phyloP scores from a whole-genome alignment of 2,113 vertebrate species.

The Elaphurus davidianus region DNA sequence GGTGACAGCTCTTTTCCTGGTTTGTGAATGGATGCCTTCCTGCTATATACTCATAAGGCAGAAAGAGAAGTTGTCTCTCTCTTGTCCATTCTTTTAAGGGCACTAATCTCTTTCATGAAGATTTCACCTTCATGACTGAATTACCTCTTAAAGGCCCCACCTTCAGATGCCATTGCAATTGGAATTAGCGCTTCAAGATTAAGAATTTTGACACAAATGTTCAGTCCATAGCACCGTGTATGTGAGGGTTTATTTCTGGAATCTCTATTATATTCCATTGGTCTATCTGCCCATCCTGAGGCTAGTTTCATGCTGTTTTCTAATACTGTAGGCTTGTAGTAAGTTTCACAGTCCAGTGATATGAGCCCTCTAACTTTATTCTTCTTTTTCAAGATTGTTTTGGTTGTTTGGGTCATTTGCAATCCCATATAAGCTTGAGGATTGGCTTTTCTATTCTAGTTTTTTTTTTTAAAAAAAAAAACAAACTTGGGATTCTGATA shows the following conservation, averaged over 20 bases:
- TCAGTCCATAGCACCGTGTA: neutral
- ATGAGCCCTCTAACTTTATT: neutral
- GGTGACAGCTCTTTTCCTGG: neutral
- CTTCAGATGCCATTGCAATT: neutral
- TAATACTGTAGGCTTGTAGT: neutral
- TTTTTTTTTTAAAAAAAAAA: neutral
- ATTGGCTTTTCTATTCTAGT: neutral
- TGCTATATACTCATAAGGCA: neutral
- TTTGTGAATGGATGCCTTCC: neutral
- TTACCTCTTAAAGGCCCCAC: neutral
- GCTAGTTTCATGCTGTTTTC: neutral
- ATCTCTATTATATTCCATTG: neutral
- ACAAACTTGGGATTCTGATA: neutral
- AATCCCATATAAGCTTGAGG: neutral
- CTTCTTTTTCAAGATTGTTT: neutral
- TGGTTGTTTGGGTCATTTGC: fast-evolving
- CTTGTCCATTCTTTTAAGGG: neutral
- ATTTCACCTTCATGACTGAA: neutral
- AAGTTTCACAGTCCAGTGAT: neutral
- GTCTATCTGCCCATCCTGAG: neutral
- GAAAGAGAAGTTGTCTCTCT: neutral
- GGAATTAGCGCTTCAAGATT: neutral
- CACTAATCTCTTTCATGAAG: neutral
- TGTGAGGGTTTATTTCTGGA: neutral
- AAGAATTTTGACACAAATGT: neutral